These are phyloP conservation scores for Caenorhabditis uteleia DNA, from an alignment of 2,888 invertebrate species.

Conservation along the genomic window DNA sequence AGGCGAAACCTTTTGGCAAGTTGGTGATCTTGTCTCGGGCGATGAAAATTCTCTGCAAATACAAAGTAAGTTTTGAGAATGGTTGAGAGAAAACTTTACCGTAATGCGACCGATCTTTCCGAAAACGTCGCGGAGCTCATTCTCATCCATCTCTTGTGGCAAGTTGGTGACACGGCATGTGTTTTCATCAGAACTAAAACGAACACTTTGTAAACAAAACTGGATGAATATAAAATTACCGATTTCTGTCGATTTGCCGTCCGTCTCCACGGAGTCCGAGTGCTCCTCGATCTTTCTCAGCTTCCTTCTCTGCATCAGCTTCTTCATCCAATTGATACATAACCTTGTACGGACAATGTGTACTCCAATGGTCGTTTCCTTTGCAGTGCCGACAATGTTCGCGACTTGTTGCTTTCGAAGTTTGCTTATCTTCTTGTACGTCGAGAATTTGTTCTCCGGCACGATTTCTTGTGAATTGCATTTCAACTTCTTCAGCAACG, in stretches of 20 bases:
- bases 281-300: constrained; percentile 26
- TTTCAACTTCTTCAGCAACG: constrained; percentile 91
- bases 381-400: constrained; percentile 69
- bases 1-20: constrained; percentile 85
- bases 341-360: constrained; percentile 96
- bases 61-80: neutral
- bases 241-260: constrained; percentile 29
- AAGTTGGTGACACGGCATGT: constrained; percentile 96
- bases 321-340: constrained; percentile 57
- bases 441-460: constrained; percentile 70
- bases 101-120: constrained; percentile 81
- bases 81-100: constrained; percentile 6
- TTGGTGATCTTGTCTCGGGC: constrained; percentile 82
- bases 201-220: neutral
- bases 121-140: constrained; percentile 92
- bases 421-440: constrained; percentile 69
- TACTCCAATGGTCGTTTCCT: constrained; percentile 88
- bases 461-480: constrained; percentile 76
- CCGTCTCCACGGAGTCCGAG: constrained; percentile 27
- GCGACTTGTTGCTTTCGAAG: constrained; percentile 47
- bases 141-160: constrained; percentile 89
- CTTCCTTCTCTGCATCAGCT: constrained; percentile 48
- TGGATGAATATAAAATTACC: constrained; percentile 5
- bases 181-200: constrained; percentile 72
- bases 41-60: constrained; percentile 83